Evolutionary conservation across 2,113 vertebrate species (phyloP), one percentile per base, ranked within the genome.

Genomic region (Misgurnus anguillicaudatus): DNA sequence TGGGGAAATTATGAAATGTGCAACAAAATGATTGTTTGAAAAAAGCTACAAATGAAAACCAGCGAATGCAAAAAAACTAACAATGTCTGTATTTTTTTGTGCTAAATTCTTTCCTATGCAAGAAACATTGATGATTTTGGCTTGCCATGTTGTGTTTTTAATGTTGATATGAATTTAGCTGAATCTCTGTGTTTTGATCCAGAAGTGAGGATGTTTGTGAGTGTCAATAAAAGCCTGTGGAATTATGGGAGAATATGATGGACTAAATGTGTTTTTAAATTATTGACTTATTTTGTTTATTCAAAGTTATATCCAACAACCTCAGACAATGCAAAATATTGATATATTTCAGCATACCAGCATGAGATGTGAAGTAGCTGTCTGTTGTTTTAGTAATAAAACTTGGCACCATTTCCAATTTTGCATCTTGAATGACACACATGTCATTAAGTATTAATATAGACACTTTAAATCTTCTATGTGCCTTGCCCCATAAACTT

Each of bases 21-120:
- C 9, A n/a, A 70, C 55, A 55, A 55, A 38, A 3, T 31, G 57
- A 45, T 74, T 47, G 57, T 62, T 74, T 62, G 17, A 74, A 74
- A 73, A 24, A 42, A 10, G 13, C 38, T 45, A 47, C 19, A 61
- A 74, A 61, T 60, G 57, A 61, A 73, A 74, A 61, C 57, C 77
- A 70, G 55, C 45, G 5, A 60, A n/a, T 67, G 51, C 63, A 45
- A 48, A 53, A 64, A 5, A 65, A 9, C 0, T 6, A 38, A 36
- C 38, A 14, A 72, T 55, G 14, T 70, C 36, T 66, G 72, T 24
- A 57, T 64, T 42, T 38, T 48, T 45, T 42, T 64, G 45, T 73
- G 78, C 64, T 42, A 16, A 74, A 65, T 48, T 36, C 64, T 74
- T 79, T 74, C 62, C 78, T 80, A 80, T 80, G 78, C 78, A 80